Conservation (phyloP, 2,113 vertebrate species). For the Phoenicopterus ruber region DNA sequence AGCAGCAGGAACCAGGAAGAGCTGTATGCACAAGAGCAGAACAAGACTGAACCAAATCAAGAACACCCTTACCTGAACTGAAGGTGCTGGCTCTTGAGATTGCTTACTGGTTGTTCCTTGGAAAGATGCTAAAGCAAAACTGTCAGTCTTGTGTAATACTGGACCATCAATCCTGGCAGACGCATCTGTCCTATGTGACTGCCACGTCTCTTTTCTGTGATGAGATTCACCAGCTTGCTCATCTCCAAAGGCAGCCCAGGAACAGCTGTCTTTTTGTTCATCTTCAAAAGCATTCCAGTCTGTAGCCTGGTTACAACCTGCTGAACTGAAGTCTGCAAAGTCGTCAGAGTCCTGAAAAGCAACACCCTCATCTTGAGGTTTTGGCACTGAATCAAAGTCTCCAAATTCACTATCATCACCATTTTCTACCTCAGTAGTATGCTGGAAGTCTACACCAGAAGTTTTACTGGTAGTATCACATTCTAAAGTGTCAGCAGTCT, state of each 20-base stretch:
- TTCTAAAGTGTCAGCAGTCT: conserved; percentile 42
- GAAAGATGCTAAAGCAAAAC: conserved; percentile 49
- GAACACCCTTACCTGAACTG: conserved; percentile 74
- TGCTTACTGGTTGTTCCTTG: conserved; percentile 57
- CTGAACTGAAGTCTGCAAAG: conserved; percentile 95
- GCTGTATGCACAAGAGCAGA: neutral
- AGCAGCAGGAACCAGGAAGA: conserved; percentile 8
- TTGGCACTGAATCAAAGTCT: conserved; percentile 74
- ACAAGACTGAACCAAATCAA: neutral
- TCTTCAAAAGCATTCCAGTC: conserved; percentile 86
- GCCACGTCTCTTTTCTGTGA: conserved; percentile 71
- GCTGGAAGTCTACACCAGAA: conserved; percentile 32
- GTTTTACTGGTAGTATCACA: conserved; percentile 31
- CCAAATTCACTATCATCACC: conserved; percentile 69
- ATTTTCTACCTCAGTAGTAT: conserved; percentile 61
- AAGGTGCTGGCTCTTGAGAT: conserved; percentile 67
- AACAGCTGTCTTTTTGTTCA: conserved; percentile 71
- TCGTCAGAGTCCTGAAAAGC: conserved; percentile 85
- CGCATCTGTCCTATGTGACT: conserved; percentile 71
- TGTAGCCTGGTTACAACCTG: conserved; percentile 67
- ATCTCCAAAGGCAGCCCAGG: conserved; percentile 83
- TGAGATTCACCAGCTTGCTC: conserved; percentile 64
- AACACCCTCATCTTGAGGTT: conserved; percentile 63
- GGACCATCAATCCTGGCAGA: conserved; percentile 31
- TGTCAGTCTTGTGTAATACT: conserved; percentile 47